Conservation (phyloP, 2,113 vertebrate genomes). For the Sorex araneus region DNA sequence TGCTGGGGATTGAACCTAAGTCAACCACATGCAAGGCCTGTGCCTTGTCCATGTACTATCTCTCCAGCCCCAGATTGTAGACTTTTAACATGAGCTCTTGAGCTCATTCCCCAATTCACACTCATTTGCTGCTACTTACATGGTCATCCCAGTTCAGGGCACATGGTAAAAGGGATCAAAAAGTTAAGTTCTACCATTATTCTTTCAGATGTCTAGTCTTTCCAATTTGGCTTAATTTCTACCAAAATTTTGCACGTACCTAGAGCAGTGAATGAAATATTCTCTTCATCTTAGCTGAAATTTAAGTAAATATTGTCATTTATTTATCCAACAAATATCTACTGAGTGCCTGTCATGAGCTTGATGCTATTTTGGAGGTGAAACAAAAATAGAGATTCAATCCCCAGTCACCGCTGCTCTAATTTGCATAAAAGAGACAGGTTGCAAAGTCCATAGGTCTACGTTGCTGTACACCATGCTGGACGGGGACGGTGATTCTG, state of each 20-base stretch:
- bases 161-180: not conserved
- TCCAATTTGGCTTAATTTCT: not conserved
- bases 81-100: not conserved
- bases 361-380: not conserved
- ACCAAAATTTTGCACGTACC: not conserved
- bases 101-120: not conserved
- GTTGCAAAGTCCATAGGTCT: not conserved
- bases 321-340: conserved; percentile 12
- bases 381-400: not conserved
- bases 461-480: accelerated
- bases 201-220: not conserved
- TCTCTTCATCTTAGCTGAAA: not conserved
- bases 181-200: not conserved
- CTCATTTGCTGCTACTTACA: not conserved
- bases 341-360: not conserved
- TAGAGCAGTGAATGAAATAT: not conserved
- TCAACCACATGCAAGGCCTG: too few relatives aligned
- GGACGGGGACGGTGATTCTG: not conserved
- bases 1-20: too few relatives aligned
- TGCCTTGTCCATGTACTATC: too few relatives aligned
- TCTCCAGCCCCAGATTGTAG: not conserved
- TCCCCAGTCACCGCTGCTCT: not conserved
- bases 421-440: not conserved
- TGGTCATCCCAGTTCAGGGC: not conserved
- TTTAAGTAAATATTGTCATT: not conserved